These are phyloP conservation scores for Phrynosoma blainvillii DNA, from an alignment of 2,113 vertebrate genomes.

Conservation along the genomic window DNA sequence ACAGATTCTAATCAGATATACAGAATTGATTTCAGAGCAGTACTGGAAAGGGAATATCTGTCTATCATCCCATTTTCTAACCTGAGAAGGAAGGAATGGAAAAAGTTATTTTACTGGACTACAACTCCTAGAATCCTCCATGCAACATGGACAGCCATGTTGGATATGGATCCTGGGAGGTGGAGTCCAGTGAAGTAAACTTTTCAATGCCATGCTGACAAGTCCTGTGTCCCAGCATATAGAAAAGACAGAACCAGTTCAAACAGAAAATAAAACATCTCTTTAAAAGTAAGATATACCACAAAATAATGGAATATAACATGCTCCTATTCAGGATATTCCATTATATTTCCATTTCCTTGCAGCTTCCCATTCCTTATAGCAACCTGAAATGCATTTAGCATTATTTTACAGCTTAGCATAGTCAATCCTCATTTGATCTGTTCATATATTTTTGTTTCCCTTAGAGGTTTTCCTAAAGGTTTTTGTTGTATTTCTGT, in stretches of 20 bases:
- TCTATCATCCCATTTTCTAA: not conserved
- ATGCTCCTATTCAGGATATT: not conserved
- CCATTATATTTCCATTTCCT: not conserved
- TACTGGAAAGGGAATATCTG: not conserved
- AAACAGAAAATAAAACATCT: not conserved
- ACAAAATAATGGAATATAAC: not conserved
- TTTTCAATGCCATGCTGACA: not conserved
- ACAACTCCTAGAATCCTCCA: too few relatives aligned
- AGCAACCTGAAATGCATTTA: not conserved
- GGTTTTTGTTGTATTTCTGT: too few relatives aligned
- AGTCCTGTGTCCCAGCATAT: not conserved
- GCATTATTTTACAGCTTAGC: not conserved
- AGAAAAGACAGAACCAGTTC: not conserved
- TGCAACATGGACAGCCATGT: too few relatives aligned
- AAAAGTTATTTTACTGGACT: too few relatives aligned
- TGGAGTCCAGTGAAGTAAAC: not conserved
- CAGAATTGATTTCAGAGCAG: not conserved
- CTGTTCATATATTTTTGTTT: not conserved
- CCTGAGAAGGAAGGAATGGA: not conserved
- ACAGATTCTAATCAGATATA: not conserved
- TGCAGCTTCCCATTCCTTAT: not conserved
- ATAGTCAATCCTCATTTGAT: not conserved
- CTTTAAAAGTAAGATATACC: not conserved
- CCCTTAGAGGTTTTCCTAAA: not conserved
- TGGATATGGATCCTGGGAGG: too few relatives aligned